Evolutionary conservation across 2,888 invertebrate species (phyloP).

Genomic region (Rugalucina vietnamica): DNA sequence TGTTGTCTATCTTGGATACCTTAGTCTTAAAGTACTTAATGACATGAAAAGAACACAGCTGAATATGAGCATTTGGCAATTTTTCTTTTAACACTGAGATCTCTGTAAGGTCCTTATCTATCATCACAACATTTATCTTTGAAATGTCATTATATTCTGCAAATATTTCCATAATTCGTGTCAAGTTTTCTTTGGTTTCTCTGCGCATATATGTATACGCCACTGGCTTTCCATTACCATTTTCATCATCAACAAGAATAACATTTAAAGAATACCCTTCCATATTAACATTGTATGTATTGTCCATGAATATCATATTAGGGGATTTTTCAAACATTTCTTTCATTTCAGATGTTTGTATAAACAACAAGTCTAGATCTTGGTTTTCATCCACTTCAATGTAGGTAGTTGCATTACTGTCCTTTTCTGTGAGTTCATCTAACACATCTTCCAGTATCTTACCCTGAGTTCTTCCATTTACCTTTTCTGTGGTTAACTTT

Average conservation of each 20-base stretch:
- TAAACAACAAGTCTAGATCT: not conserved
- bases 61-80: not conserved
- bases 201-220: not conserved
- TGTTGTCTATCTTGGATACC: not conserved
- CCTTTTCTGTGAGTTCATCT: not conserved
- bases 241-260: not conserved
- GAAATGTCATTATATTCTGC: not conserved
- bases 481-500: not conserved
- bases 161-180: not conserved
- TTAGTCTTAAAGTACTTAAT: not conserved
- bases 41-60: not conserved
- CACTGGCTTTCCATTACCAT: not conserved
- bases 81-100: not conserved
- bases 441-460: not conserved
- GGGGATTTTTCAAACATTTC: not conserved
- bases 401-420: not conserved
- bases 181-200: not conserved
- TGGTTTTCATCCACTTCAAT: not conserved
- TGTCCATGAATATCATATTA: not conserved
- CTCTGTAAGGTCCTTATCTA: not conserved
- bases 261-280: not conserved
- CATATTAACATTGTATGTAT: not conserved
- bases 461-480: not conserved
- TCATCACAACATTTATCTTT: not conserved
- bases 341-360: slow-evolving; percentile 5